Conservation (phyloP, 2,113 vertebrate species). For the Anhinga rufa region DNA sequence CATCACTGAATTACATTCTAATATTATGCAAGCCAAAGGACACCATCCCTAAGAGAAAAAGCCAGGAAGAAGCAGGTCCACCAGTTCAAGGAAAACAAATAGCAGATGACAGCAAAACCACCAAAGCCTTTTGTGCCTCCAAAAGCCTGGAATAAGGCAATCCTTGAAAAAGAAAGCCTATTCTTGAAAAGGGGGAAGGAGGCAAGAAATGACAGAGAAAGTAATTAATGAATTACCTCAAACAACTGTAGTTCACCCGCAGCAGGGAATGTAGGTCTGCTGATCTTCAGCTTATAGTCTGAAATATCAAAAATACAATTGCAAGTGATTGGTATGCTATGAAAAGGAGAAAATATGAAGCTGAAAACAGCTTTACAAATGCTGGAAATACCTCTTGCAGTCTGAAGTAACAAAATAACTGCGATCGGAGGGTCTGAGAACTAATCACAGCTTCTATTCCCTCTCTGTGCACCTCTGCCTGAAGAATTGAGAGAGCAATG, state of each 20-base stretch:
- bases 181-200: background rate
- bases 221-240: background rate
- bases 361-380: background rate
- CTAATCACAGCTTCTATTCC: background rate
- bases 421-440: background rate
- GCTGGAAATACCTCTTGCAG: background rate
- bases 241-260: accelerated
- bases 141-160: background rate
- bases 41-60: background rate
- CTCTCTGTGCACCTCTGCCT: background rate
- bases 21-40: background rate
- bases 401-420: background rate
- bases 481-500: background rate
- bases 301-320: background rate
- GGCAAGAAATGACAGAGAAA: background rate
- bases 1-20: background rate
- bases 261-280: background rate
- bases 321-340: background rate
- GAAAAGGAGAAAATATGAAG: background rate
- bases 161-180: background rate
- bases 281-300: background rate
- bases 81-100: background rate
- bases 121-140: background rate
- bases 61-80: background rate
- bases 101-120: background rate